phyloP scores from a whole-genome alignment of 2,797 vertebrate genomes.

The Oryzias sinensis region DNA sequence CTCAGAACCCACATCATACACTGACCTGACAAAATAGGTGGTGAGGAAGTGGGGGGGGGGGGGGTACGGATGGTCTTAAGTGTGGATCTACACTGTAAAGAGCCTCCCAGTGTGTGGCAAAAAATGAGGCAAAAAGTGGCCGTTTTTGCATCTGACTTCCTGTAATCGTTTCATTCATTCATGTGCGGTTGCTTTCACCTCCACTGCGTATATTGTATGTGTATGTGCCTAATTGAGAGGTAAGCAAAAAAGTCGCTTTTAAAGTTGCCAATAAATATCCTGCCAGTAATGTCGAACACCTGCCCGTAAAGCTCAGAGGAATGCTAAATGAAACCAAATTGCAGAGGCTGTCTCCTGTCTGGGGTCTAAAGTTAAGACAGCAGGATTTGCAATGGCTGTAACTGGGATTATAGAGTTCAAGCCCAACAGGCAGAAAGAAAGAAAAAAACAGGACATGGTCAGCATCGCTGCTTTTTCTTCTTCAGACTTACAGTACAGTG shows the following conservation, averaged over 20 bases:
- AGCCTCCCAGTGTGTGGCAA: constrained; percentile 38
- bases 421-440: constrained; percentile 69
- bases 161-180: constrained; percentile 12
- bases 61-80: constrained; percentile 42
- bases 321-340: constrained; percentile 84
- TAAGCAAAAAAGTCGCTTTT: constrained; percentile 82
- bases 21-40: constrained; percentile 67
- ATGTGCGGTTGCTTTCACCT: constrained; percentile 24
- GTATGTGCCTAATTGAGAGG: constrained; percentile 77
- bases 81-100: constrained; percentile 40
- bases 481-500: constrained; percentile 26
- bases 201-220: constrained; percentile 50
- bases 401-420: constrained; percentile 77
- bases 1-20: constrained; percentile 50
- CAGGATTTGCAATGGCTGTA: constrained; percentile 81
- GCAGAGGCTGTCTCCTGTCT: constrained; percentile 79
- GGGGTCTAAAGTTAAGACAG: constrained; percentile 79
- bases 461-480: constrained; percentile 44
- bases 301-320: constrained; percentile 82
- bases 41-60: constrained; percentile 28
- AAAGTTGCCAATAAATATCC: constrained; percentile 84
- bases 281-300: constrained; percentile 84
- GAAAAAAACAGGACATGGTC: constrained; percentile 53
- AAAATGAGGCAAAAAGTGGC: constrained; percentile 33
- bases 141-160: constrained; percentile 26